Conservation (phyloP, 2,888 invertebrate species). For the Mythimna lalbum region DNA sequence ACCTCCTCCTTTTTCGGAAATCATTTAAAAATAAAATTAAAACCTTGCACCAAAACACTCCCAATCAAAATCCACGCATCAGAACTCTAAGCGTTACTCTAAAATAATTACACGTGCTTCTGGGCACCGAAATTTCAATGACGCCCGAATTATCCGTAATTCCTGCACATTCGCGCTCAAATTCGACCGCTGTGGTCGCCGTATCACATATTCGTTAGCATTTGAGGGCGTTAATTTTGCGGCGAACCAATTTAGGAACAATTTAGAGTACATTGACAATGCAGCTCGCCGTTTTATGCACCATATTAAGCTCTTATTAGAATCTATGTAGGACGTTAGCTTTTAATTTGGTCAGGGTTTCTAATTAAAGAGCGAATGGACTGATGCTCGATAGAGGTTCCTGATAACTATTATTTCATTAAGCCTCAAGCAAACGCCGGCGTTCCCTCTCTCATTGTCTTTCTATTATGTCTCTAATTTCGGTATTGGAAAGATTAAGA, state of each 20-base stretch:
- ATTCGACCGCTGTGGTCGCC: slow-evolving; percentile 54
- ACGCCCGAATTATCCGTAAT: slow-evolving; percentile 55
- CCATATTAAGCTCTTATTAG: slow-evolving; percentile 36
- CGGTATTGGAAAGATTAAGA: too few relatives aligned
- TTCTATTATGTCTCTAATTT: too few relatives aligned
- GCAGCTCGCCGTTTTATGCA: slow-evolving; percentile 18
- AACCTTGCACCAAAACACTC: neutral
- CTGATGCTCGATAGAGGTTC: too few relatives aligned
- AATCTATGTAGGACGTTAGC: slow-evolving; percentile 38
- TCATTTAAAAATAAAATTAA: neutral
- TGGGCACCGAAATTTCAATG: slow-evolving; percentile 50
- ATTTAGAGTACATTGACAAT: slow-evolving; percentile 63
- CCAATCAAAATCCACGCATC: slow-evolving; percentile 10
- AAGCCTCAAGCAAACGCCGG: too few relatives aligned
- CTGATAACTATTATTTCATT: too few relatives aligned
- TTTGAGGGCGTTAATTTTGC: slow-evolving; percentile 71
- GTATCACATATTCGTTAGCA: slow-evolving; percentile 72
- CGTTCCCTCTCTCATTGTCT: too few relatives aligned
- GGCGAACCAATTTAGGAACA: slow-evolving; percentile 69
- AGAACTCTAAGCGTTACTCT: slow-evolving; percentile 23
- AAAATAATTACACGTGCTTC: slow-evolving; percentile 48
- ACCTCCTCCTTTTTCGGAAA: too few relatives aligned
- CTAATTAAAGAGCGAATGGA: too few relatives aligned
- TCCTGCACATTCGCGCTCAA: slow-evolving; percentile 53
- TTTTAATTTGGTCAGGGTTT: slow-evolving; percentile 11